Conservation (phyloP, 2,113 vertebrate genomes). For the Tringa solitaria region DNA sequence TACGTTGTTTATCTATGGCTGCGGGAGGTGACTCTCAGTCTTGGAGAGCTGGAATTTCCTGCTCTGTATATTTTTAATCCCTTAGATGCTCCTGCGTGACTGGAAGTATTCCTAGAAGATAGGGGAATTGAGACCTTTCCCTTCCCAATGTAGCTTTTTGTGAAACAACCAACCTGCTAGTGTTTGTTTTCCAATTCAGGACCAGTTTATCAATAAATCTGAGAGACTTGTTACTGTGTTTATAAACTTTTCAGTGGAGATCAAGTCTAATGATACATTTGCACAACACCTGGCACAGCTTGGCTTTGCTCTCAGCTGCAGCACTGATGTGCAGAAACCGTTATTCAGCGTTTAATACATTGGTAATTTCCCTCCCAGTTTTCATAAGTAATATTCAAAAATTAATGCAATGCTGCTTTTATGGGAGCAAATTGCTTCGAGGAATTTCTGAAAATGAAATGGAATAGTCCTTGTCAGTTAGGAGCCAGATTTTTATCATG, state of each 20-base stretch:
- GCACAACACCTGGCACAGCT: not conserved
- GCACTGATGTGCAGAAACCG: not conserved
- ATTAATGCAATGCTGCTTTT: not conserved
- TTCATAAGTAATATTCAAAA: not conserved
- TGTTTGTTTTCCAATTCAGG: not conserved
- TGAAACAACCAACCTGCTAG: not conserved
- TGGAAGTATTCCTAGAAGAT: not conserved
- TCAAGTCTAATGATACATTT: not conserved
- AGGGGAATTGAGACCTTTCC: not conserved
- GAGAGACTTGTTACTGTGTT: not conserved
- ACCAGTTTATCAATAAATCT: not conserved
- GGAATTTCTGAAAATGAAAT: not conserved
- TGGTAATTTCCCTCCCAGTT: not conserved
- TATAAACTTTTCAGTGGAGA: not conserved
- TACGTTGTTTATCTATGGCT: not conserved
- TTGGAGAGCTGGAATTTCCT: slow-evolving; percentile 49
- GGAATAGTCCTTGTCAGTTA: not conserved
- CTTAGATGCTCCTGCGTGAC: not conserved
- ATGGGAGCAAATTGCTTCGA: not conserved
- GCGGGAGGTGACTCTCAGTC: not conserved
- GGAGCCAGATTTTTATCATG: not conserved
- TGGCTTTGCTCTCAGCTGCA: not conserved
- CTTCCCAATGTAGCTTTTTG: not conserved
- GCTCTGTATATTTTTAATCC: not conserved
- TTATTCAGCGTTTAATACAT: not conserved